Conservation (phyloP, 2,113 vertebrate species). For the Proteles cristata region DNA sequence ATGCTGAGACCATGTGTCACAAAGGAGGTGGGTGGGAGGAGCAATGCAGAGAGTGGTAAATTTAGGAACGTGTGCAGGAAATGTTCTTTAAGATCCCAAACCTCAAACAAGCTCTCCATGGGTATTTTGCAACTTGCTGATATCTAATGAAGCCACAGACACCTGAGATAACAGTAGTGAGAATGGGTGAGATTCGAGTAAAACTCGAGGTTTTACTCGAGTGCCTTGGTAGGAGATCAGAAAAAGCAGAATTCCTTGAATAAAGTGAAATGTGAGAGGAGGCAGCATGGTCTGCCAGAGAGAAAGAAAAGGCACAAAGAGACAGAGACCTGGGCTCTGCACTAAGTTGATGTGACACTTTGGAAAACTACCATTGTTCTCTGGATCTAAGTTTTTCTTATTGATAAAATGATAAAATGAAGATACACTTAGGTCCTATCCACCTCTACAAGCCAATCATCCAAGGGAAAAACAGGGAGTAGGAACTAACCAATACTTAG, state of each 20-base stretch:
- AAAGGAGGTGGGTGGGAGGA: background rate
- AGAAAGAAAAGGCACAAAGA: background rate
- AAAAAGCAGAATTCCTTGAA: conserved; percentile 12
- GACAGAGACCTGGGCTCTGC: background rate
- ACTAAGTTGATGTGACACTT: background rate
- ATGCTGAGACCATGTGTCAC: background rate
- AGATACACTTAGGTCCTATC: background rate
- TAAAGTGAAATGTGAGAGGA: background rate
- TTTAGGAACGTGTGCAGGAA: background rate
- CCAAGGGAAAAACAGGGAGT: background rate
- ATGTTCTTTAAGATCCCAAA: background rate
- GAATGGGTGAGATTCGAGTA: background rate
- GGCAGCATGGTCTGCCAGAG: background rate
- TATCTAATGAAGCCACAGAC: background rate
- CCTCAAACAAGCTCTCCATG: background rate
- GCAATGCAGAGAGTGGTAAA: background rate
- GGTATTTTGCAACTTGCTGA: background rate
- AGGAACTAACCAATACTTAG: background rate
- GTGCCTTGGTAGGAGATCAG: background rate
- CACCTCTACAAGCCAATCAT: background rate
- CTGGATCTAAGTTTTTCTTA: background rate
- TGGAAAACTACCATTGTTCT: background rate
- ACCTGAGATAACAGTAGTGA: background rate
- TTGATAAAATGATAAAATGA: background rate
- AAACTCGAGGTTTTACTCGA: background rate